Conservation (phyloP, 1,140 invertebrate species). For the Drosophila asahinai region DNA sequence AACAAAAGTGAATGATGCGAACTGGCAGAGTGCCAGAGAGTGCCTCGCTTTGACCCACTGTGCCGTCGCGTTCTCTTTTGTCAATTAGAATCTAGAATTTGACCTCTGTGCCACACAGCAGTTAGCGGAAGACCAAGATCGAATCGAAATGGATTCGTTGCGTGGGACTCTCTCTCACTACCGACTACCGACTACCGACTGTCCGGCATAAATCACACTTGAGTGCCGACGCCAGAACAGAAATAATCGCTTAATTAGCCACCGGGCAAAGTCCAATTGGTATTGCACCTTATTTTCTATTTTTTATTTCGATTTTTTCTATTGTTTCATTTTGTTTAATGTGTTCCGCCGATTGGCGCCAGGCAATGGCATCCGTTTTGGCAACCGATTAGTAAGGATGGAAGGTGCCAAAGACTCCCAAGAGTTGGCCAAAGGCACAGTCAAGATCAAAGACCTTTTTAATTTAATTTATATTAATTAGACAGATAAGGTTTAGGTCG, state of each 20-base stretch:
- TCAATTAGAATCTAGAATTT: constrained; percentile 79
- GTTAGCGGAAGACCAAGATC: constrained; percentile 17
- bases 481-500: background rate
- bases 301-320: background rate
- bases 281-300: constrained; percentile 33
- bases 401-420: background rate
- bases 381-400: constrained; percentile 1
- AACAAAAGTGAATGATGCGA: constrained; percentile 57
- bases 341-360: constrained; percentile 15
- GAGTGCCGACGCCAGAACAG: constrained; percentile 52
- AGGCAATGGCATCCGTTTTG: constrained; percentile 17
- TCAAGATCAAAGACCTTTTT: background rate
- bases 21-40: constrained; percentile 67
- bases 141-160: constrained; percentile 45
- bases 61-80: constrained; percentile 34
- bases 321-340: background rate
- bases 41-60: constrained; percentile 60
- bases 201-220: constrained; percentile 77
- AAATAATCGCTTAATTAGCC: constrained; percentile 72
- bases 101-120: constrained; percentile 48
- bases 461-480: background rate
- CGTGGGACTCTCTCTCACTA: constrained; percentile 60
- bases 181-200: background rate
- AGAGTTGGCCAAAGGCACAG: too few species aligned
- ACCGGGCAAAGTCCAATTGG: constrained; percentile 42